Evolutionary conservation across 2,113 vertebrate genomes (phyloP), one percentile per base, ranked within the genome.

Genomic region (Narcine bancroftii): DNA sequence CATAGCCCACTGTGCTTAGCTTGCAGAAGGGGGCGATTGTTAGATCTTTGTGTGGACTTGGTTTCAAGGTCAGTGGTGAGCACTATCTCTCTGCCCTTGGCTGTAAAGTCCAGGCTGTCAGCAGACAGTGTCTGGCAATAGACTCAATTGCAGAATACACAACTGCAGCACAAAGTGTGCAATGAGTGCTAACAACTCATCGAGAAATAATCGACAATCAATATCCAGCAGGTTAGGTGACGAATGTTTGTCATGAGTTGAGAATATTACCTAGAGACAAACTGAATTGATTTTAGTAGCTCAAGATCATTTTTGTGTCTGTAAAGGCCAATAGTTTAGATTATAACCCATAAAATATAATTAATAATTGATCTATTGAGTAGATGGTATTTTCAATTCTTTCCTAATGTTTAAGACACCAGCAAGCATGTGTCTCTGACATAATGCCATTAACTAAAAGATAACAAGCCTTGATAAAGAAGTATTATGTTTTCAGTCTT

Each of bases 341-440:
- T 83, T 83, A 50, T 85, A 60, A 56, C 33, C 53, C 50, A 85
- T n/a, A 60, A 85, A 85, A 83, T 83, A 56, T 53, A 83, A 29
- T 33, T n/a, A 83, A 56, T 83, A 13, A 3, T 53, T 83, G 79
- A 56, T n/a, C 47, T 83, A 83, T 50, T 53, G 50, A 3, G 29
- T 19, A 56, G 26, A 33, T 56, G 29, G 29, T 83, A 83, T 83
- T 83, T 56, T 56, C 50, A 56, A 83, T 53, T 13, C 26, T 50
- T 13, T 81, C 10, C 29, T 33, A n/a, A 42, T 83, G 79, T 83
- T 83, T 53, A 83, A 17, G 29, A 33, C 21, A 83, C 50, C 47
- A 83, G 50, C 29, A 56, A 83, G 24, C 29, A 26, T 79, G 24
- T 17, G 29, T 53, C 11, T 83, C 50, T 56, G 50, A 53, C 33